phyloP scores from a whole-genome alignment of 2,797 vertebrate genomes.

The Pseudochaenichthys georgianus region DNA sequence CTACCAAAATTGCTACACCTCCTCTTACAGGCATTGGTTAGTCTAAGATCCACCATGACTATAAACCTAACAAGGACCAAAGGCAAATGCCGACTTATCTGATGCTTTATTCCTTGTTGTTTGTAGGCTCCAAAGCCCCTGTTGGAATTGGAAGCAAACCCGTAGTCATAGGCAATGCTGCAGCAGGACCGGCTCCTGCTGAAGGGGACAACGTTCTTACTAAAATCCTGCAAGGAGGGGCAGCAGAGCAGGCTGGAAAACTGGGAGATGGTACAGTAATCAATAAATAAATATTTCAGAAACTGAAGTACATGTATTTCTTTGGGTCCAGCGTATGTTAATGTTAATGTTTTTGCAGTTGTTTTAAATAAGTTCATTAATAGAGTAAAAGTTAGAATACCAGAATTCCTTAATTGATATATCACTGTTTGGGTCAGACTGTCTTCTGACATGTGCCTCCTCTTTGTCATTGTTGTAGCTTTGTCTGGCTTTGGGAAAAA shows the following conservation, averaged over 20 bases:
- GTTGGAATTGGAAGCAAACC: constrained; percentile 88
- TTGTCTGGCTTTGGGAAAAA: constrained; percentile 98
- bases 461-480: constrained; percentile 83
- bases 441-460: constrained; percentile 27
- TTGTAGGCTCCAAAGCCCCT: constrained; percentile 89
- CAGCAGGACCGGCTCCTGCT: constrained; percentile 83
- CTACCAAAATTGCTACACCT: constrained; percentile 85
- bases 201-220: constrained; percentile 95
- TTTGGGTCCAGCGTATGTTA: neutral
- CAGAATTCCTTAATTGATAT: neutral
- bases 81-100: constrained; percentile 1
- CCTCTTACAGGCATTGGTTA: constrained; percentile 90
- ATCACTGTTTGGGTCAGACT: neutral
- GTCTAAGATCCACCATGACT: constrained; percentile 30
- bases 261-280: constrained; percentile 92
- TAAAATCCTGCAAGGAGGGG: constrained; percentile 96
- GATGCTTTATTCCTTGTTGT: constrained; percentile 15
- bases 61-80: neutral
- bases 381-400: neutral
- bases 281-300: constrained; percentile 19
- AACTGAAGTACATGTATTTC: neutral
- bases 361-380: neutral
- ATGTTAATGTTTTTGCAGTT: neutral
- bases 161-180: constrained; percentile 84
- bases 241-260: constrained; percentile 98